phyloP scores from a whole-genome alignment of 1,140 invertebrate genomes.

The Bombus vancouverensis region DNA sequence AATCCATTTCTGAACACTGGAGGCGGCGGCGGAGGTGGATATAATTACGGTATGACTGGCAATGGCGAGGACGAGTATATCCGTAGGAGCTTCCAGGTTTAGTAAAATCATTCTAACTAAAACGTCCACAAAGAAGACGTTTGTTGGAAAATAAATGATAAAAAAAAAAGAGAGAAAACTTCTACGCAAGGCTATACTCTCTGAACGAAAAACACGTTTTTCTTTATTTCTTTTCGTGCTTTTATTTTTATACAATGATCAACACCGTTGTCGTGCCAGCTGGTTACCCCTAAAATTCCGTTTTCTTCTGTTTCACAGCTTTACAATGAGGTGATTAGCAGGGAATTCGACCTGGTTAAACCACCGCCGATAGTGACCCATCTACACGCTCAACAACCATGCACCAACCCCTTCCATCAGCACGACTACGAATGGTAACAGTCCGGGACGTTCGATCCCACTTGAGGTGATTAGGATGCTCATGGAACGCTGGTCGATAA shows the following conservation, averaged over 20 bases:
- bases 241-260: neutral
- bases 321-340: constrained; percentile 76
- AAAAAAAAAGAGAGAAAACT: neutral
- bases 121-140: constrained; percentile 44
- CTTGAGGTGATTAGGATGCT: constrained; percentile 27
- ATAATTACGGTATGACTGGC: constrained; percentile 76
- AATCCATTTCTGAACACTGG: constrained; percentile 81
- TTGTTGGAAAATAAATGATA: neutral
- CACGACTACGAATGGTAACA: constrained; percentile 79
- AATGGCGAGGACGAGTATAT: constrained; percentile 79
- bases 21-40: constrained; percentile 67
- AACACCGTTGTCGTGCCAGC: no score
- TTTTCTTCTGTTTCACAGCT: constrained; percentile 62
- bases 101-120: constrained; percentile 65
- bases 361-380: constrained; percentile 74
- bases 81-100: constrained; percentile 79
- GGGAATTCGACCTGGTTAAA: constrained; percentile 73
- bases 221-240: constrained; percentile 20
- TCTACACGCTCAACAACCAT: constrained; percentile 78
- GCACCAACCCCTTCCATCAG: constrained; percentile 80
- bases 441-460: constrained; percentile 42
- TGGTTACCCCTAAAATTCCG: neutral
- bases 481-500: constrained; percentile 11
- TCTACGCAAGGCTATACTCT: constrained; percentile 38
- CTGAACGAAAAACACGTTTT: constrained; percentile 17